These are phyloP conservation scores for Stigmatopora nigra DNA, from an alignment of 2,113 vertebrate genomes.

Conservation along the genomic window DNA sequence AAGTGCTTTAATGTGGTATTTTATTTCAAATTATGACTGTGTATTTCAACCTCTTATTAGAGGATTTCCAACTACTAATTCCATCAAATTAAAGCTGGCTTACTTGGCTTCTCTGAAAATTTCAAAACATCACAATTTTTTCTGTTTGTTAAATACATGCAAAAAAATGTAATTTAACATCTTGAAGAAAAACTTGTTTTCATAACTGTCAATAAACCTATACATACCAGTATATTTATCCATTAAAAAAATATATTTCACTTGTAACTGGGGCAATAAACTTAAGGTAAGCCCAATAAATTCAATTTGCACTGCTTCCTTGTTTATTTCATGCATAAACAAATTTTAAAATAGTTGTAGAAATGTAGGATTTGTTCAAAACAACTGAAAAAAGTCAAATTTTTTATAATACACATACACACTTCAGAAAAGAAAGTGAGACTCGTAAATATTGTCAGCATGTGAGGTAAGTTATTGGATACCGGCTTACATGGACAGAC, in stretches of 20 bases:
- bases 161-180: neutral
- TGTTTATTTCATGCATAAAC: neutral
- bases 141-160: no score
- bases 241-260: neutral
- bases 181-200: neutral
- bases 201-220: neutral
- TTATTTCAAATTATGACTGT: no score
- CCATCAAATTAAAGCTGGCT: no score
- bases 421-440: neutral
- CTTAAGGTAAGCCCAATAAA: neutral
- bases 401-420: no score
- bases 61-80: no score
- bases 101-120: no score
- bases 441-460: constrained; percentile 31
- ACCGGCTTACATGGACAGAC: constrained; percentile 50
- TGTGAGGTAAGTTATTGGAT: constrained; percentile 57
- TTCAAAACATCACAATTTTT: no score
- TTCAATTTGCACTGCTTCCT: neutral
- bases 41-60: no score
- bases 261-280: no score
- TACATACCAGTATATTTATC: neutral
- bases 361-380: neutral
- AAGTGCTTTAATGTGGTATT: no score
- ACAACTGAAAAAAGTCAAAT: neutral
- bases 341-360: neutral